Evolutionary conservation across 2,113 vertebrate genomes (phyloP), one percentile per base, ranked within the genome.

Genomic region (Micronycteris hirsuta): DNA sequence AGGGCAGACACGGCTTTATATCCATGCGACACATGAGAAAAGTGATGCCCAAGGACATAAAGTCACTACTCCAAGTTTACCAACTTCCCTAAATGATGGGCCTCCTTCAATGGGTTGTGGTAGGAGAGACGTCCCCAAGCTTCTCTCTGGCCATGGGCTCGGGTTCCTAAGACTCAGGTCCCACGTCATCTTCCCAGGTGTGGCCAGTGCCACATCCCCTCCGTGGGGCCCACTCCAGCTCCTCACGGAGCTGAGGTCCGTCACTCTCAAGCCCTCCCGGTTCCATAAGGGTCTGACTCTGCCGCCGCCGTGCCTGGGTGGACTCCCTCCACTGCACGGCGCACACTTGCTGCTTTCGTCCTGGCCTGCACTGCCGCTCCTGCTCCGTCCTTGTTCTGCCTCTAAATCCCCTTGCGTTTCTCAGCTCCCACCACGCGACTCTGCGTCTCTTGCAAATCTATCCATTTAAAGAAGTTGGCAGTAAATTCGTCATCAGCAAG

Each of bases 261-360:
- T 43, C 2, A 36, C 14, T 70, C 14, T 47, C 33, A n/a, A 20
- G 31, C 9, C 6, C 38, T 13, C 6, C 6, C 9, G 89, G 65
- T n/a, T 67, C 38, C 4, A 0, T 19, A 38, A 33, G n/a, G 31
- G 7, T 47, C 45, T 1, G 6, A 7, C 9, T 43, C 54, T 0
- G 47, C 13, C 65, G 11, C 65, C 49, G 5, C 45, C 10, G 24
- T 2, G 26, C 28, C 16, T 1, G n/a, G 54, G 28, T 2, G 41
- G 54, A n/a, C 70, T 14, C 52, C 17, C n/a, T 17, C n/a, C 20
- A n/a, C 19, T 5, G 15, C 65, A 2, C 11, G 26, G 43, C 26
- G 20, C 47, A 17, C 14, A 1, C 3, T 43, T 26, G 33, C 36
- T 7, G 7, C n/a, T 24, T 4, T 33, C 24, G 49, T 13, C 52